phyloP scores from a whole-genome alignment of 92 coral and sea anemone species.

The Paramuricea clavata region DNA sequence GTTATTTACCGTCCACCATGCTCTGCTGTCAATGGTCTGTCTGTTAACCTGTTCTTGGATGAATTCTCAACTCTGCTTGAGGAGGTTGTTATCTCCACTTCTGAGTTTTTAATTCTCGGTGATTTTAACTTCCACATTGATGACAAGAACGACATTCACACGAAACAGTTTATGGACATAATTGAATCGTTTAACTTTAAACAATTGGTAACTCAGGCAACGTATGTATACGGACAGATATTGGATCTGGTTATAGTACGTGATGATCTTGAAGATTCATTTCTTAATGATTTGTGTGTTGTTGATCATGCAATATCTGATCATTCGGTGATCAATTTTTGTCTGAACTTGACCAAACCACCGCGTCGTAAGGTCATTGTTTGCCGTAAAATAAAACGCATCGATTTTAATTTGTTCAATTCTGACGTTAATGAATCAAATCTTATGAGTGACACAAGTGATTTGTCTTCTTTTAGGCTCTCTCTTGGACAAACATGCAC shows the following conservation, averaged over 20 bases:
- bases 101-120: slow-evolving; percentile 35
- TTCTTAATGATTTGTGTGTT: slow-evolving; percentile 12
- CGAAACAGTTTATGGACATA: slow-evolving; percentile 38
- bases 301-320: slow-evolving; percentile 34
- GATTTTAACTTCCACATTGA: slow-evolving; percentile 44
- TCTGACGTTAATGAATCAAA: slow-evolving; percentile 7
- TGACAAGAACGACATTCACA: slow-evolving; percentile 33
- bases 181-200: slow-evolving; percentile 35
- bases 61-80: slow-evolving; percentile 54
- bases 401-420: slow-evolving; percentile 15
- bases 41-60: slow-evolving; percentile 46
- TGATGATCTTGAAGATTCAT: slow-evolving; percentile 43
- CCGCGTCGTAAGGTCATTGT: slow-evolving; percentile 36
- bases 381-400: slow-evolving; percentile 41
- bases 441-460: slow-evolving; percentile 15
- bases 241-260: slow-evolving; percentile 55
- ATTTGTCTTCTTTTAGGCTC: slow-evolving; percentile 34
- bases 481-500: slow-evolving; percentile 43
- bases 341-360: slow-evolving; percentile 55
- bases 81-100: slow-evolving; percentile 44
- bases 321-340: slow-evolving; percentile 48
- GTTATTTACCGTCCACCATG: slow-evolving; percentile 63
- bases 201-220: slow-evolving; percentile 39
- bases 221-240: slow-evolving; percentile 46
- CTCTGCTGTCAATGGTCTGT: slow-evolving; percentile 44